Conservation (phyloP, 2,113 vertebrate genomes). For the Ursus arctos region DNA sequence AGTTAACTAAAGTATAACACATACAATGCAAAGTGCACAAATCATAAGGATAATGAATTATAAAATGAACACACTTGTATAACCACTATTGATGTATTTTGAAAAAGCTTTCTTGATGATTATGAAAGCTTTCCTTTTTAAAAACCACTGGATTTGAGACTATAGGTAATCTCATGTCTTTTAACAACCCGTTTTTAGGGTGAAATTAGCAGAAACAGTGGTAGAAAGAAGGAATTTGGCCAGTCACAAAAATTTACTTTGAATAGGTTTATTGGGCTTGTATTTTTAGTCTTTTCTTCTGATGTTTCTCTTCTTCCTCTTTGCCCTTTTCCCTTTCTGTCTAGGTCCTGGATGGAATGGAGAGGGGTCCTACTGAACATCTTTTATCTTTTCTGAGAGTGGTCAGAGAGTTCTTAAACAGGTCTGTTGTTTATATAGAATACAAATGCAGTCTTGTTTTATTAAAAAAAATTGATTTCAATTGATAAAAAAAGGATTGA, state of each 20-base stretch:
- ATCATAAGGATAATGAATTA: conserved; percentile 24
- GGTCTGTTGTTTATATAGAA: conserved; percentile 74
- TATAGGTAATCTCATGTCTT: conserved; percentile 9
- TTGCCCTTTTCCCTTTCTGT: conserved; percentile 71
- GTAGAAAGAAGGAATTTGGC: conserved; percentile 48
- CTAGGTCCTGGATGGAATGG: conserved; percentile 81
- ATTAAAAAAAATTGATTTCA: conserved; percentile 58
- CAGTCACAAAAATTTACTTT: conserved; percentile 52
- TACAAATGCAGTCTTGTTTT: conserved; percentile 57
- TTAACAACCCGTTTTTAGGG: conserved; percentile 47
- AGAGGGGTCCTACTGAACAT: conserved; percentile 70
- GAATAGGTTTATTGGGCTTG: conserved; percentile 42
- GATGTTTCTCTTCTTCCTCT: conserved; percentile 73
- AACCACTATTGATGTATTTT: conserved; percentile 45
- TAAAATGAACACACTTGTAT: conserved; percentile 36
- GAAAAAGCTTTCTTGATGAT: conserved; percentile 46
- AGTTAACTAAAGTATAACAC: conserved; percentile 36
- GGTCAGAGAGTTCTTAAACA: conserved; percentile 80
- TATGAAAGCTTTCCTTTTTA: conserved; percentile 55
- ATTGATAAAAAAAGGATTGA: conserved; percentile 33
- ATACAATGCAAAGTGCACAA: not conserved
- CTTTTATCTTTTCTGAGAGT: conserved; percentile 76
- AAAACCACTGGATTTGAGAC: not conserved
- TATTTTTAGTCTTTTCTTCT: conserved; percentile 63
- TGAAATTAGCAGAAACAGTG: conserved; percentile 55